These are phyloP conservation scores for Ips typographus DNA, from an alignment of 1,140 invertebrate species.

Conservation along the genomic window DNA sequence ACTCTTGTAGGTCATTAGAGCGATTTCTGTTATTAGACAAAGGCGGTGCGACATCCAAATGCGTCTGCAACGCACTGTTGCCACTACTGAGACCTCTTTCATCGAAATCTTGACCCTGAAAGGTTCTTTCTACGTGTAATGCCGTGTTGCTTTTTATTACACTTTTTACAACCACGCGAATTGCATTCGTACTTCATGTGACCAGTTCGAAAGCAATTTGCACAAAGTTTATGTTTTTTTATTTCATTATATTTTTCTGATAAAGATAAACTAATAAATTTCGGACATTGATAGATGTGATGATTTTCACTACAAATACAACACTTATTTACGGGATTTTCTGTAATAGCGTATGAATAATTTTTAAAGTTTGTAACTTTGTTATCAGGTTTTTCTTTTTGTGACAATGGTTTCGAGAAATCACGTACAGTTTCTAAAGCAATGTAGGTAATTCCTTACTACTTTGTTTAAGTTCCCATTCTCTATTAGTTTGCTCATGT, in stretches of 20 bases:
- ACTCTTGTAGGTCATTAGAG: no score
- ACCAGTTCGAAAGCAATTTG: conserved; percentile 17
- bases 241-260: not conserved
- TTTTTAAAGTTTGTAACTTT: not conserved
- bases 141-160: conserved; percentile 17
- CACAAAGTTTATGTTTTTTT: conserved; percentile 8
- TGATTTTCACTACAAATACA: conserved; percentile 9
- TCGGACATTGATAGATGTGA: conserved; percentile 6
- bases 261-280: conserved; percentile 3
- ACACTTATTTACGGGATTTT: conserved; percentile 1
- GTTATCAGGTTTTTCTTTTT: not conserved
- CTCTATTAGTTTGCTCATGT: not conserved
- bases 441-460: conserved; percentile 1
- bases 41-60: no score
- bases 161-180: no score
- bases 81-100: no score
- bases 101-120: not conserved
- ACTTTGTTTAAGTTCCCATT: no score
- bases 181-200: conserved; percentile 3
- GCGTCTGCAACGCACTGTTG: no score
- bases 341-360: not conserved
- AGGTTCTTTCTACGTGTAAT: conserved; percentile 16
- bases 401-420: not conserved
- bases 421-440: conserved; percentile 2
- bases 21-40: no score